A percentile compares a stretch with the other conserved stretches of the same genome.
These are phyloP conservation scores for Lepas anatifera DNA, from an alignment of 2,888 invertebrate species.

Conservation along the genomic window DNA sequence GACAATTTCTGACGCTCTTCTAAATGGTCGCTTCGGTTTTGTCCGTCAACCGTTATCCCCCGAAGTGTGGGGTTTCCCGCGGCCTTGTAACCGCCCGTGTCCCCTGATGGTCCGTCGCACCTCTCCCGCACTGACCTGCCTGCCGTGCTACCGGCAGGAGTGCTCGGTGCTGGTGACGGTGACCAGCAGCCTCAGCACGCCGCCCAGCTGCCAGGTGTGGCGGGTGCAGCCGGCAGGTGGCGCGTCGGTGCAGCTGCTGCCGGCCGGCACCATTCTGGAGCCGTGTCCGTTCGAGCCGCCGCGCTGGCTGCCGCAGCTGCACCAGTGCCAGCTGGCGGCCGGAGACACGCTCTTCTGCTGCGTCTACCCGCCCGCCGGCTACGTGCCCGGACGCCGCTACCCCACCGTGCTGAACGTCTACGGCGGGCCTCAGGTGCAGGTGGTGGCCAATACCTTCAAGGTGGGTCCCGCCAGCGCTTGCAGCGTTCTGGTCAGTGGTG, in stretches of 20 bases:
- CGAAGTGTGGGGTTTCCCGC: too few relatives aligned
- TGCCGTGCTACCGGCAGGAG: slow-evolving; percentile 27
- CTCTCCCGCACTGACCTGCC: too few relatives aligned
- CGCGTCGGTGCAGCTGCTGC: slow-evolving; percentile 23
- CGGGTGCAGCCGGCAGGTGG: slow-evolving; percentile 44
- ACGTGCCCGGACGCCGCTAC: slow-evolving; percentile 50
- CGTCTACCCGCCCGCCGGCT: slow-evolving; percentile 71
- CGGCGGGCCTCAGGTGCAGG: slow-evolving; percentile 95
- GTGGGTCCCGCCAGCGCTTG: slow-evolving; percentile 38
- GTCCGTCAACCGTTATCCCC: too few relatives aligned
- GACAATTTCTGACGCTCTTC: too few relatives aligned
- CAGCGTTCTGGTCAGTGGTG: slow-evolving; percentile 19
- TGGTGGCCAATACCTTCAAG: slow-evolving; percentile 90
- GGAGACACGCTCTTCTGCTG: slow-evolving; percentile 65
- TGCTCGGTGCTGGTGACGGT: slow-evolving; percentile 66
- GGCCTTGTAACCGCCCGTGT: too few relatives aligned
- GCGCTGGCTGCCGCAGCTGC: slow-evolving; percentile 26
- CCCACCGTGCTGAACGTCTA: slow-evolving; percentile 95
- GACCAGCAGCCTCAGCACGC: slow-evolving; percentile 51
- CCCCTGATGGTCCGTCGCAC: too few relatives aligned
- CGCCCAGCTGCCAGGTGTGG: slow-evolving; percentile 55
- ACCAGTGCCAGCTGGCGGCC: slow-evolving; percentile 30
- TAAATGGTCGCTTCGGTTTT: too few relatives aligned
- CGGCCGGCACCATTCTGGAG: slow-evolving; percentile 22
- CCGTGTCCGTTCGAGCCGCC: slow-evolving; percentile 17